Evolutionary conservation across 1,140 invertebrate genomes (phyloP).

Genomic region (Mercenaria mercenaria): DNA sequence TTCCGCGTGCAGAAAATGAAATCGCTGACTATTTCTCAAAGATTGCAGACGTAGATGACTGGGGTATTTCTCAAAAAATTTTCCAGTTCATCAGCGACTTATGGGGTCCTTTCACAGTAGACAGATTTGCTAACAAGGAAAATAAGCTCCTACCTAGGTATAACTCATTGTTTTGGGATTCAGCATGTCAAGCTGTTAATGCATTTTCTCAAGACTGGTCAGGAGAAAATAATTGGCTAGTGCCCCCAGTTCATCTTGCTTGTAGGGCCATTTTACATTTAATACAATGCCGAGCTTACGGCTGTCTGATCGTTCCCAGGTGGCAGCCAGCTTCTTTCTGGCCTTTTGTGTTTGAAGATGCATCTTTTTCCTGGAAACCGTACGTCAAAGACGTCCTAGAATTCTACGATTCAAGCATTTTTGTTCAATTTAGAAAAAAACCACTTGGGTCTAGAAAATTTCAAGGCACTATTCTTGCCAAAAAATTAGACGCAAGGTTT

Average conservation of each 20-base stretch:
- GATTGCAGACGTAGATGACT: not conserved
- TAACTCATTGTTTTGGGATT: too few relatives aligned
- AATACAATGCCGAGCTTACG: too few relatives aligned
- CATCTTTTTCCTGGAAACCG: not conserved
- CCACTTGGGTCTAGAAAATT: not conserved
- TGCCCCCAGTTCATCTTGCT: not conserved
- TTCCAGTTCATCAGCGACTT: not conserved
- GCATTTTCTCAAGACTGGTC: too few relatives aligned
- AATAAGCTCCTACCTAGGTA: too few relatives aligned
- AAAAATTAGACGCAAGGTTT: not conserved
- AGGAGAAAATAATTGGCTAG: too few relatives aligned
- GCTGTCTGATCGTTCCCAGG: too few relatives aligned
- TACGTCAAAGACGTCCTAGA: not conserved
- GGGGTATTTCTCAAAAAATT: not conserved
- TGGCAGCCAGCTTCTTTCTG: too few relatives aligned
- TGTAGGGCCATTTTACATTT: not conserved
- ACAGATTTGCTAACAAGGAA: not conserved
- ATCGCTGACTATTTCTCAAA: constrained; percentile 21
- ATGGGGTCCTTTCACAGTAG: not conserved
- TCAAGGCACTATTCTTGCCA: not conserved
- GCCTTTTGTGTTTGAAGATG: too few relatives aligned
- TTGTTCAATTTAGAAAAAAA: not conserved
- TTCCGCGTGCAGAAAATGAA: not conserved
- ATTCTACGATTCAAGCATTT: too few relatives aligned
- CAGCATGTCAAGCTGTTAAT: too few relatives aligned